These are phyloP conservation scores for Phlogophora meticulosa DNA, from an alignment of 2,888 invertebrate genomes.

Conservation along the genomic window DNA sequence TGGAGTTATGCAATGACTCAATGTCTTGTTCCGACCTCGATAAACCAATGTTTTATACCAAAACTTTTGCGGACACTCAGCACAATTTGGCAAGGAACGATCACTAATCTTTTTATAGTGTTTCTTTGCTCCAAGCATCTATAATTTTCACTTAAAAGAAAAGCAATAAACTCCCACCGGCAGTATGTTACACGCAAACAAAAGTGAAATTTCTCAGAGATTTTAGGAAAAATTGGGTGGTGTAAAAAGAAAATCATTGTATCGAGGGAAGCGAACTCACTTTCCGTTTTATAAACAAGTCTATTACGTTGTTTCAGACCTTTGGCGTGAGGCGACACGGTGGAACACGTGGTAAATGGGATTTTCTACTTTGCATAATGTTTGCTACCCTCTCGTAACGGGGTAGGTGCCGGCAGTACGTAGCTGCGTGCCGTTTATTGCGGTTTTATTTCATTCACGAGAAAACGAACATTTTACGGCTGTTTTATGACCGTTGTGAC, in stretches of 20 bases:
- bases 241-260: slow-evolving; percentile 70
- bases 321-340: slow-evolving; percentile 70
- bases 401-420: slow-evolving; percentile 49
- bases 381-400: slow-evolving; percentile 68
- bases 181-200: slow-evolving; percentile 35
- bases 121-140: slow-evolving; percentile 37
- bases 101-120: slow-evolving; percentile 59
- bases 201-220: slow-evolving; percentile 40
- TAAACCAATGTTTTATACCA: slow-evolving; percentile 65
- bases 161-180: slow-evolving; percentile 38
- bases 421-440: slow-evolving; percentile 56
- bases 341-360: slow-evolving; percentile 77
- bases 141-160: slow-evolving; percentile 58
- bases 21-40: slow-evolving; percentile 49
- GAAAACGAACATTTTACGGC: slow-evolving; percentile 59
- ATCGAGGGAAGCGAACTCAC: slow-evolving; percentile 74
- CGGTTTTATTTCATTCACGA: slow-evolving; percentile 56
- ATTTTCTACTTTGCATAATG: slow-evolving; percentile 85
- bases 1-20: slow-evolving; percentile 52
- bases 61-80: slow-evolving; percentile 65
- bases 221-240: slow-evolving; percentile 43
- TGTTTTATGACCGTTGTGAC: slow-evolving; percentile 51
- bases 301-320: slow-evolving; percentile 78
- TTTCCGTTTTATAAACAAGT: slow-evolving; percentile 80
- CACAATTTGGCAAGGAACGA: slow-evolving; percentile 60